A percentile compares a stretch with the other conserved stretches of the same genome.
Evolutionary conservation across 2,888 invertebrate species (phyloP).

Genomic region (Arctia plantaginis): DNA sequence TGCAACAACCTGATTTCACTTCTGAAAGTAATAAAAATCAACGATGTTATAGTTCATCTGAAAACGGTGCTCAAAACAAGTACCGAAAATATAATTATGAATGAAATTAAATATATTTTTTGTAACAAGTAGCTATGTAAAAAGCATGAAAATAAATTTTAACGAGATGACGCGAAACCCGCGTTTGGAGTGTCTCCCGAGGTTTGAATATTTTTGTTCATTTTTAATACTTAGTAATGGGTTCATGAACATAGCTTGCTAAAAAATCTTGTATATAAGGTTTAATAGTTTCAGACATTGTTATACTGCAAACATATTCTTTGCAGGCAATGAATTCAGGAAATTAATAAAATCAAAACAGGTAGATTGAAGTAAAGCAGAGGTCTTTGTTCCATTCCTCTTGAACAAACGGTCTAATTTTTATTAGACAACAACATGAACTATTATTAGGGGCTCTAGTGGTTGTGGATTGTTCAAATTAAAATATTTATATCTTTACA

Average conservation of each 20-base stretch:
- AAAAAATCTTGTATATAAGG: neutral
- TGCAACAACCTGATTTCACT: neutral
- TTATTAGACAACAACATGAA: neutral
- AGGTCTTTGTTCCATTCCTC: neutral
- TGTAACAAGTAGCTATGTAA: conserved; percentile 7
- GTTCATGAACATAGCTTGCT: neutral
- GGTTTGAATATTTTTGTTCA: neutral
- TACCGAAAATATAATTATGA: conserved; percentile 3
- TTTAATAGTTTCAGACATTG: neutral
- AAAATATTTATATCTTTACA: neutral
- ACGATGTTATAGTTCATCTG: neutral
- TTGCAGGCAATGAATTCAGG: neutral
- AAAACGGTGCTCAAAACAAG: neutral
- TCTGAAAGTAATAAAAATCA: neutral
- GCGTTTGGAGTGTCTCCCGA: too few relatives aligned
- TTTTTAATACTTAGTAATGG: neutral
- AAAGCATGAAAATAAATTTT: conserved; percentile 32
- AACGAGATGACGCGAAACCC: conserved; percentile 36
- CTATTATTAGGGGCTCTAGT: neutral
- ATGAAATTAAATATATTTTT: conserved; percentile 6
- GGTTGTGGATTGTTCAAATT: neutral
- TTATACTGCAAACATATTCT: neutral
- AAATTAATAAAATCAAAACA: neutral
- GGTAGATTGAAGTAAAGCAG: neutral
- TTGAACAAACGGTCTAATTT: neutral